A percentile compares a stretch with the other conserved stretches of the same genome.
These are phyloP conservation scores for Paelopatides confundens DNA, from an alignment of 53 echinoderm and acorn worm species.

Conservation along the genomic window DNA sequence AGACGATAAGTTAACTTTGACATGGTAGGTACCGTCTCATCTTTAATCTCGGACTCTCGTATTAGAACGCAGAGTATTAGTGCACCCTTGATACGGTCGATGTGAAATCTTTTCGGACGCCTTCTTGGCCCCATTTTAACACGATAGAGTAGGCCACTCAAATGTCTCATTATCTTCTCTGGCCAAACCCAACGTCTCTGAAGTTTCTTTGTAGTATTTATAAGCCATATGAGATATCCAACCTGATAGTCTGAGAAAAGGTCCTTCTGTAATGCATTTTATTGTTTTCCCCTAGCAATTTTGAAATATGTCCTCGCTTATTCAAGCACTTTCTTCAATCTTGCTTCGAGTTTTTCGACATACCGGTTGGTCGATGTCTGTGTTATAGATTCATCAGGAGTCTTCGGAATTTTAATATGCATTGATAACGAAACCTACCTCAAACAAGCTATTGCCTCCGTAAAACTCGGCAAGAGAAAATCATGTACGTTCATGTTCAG, in stretches of 20 bases:
- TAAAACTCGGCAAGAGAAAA: conserved; percentile 21
- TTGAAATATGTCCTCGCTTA: neutral
- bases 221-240: neutral
- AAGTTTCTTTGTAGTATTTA: neutral
- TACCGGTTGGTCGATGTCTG: too few species aligned
- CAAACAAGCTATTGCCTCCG: too few species aligned
- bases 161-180: neutral
- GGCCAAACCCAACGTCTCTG: neutral
- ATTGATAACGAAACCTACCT: neutral
- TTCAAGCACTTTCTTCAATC: neutral
- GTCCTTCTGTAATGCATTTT: neutral
- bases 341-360: neutral
- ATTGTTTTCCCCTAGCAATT: neutral
- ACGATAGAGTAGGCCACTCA: neutral
- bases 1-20: too few species aligned
- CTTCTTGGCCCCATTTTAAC: neutral
- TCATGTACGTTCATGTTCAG: conserved; percentile 47
- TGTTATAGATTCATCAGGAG: too few species aligned
- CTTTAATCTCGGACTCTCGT: too few species aligned
- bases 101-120: neutral
- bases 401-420: neutral
- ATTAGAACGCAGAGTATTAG: neutral
- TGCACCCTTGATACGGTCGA: neutral
- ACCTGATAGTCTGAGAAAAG: neutral
- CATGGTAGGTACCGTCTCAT: too few species aligned